Evolutionary conservation across 1,140 invertebrate genomes (phyloP), one percentile per base, ranked within the genome.

Genomic region (Neodiprion fabricii): DNA sequence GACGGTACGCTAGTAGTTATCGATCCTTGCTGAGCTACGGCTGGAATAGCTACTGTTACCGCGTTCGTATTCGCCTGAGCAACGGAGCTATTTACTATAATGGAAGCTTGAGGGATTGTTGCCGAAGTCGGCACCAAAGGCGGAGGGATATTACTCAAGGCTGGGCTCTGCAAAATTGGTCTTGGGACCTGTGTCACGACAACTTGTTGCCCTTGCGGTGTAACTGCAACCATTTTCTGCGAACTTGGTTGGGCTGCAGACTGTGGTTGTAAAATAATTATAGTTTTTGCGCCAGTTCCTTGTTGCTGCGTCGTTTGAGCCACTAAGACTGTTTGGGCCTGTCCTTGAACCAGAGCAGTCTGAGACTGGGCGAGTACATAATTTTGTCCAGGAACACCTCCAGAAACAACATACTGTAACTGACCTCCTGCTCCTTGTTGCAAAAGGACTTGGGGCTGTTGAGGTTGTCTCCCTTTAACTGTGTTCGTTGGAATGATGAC

Each of bases 261-360:
- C 77, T 93, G 92, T 47, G 92, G 92, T 78, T 94, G 93, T 14
- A 94, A 80, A 69, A 94, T 94, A 53, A 94, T 94, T 23, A 94
- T 94, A 0, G 93, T 94, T 78, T 94, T 94, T 0, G 92, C 88
- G 12, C 89, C 90, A 0, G 91, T 89, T 0, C 90, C 91, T 77
- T 92, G 91, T 72, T 92, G 91, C 70, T 92, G 91, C 0, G 91
- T 86, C 7, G 91, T 91, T 74, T 92, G 91, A 1, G 92, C 91
- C 1, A 92, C 89, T 0, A 92, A 82, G 0, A 92, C 91, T 0
- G 91, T 92, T 79, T 92, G 91, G 4, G 89, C 89, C 81, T 92
- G 91, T 3, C 91, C 91, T 72, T 91, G 90, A 0, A 92, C 89
- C 7, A 92, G 77, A 0, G 91, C 90, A 0, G 91, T 91, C 74